Conservation (phyloP, 2,888 invertebrate genomes). For the Polymixis flavicincta region DNA sequence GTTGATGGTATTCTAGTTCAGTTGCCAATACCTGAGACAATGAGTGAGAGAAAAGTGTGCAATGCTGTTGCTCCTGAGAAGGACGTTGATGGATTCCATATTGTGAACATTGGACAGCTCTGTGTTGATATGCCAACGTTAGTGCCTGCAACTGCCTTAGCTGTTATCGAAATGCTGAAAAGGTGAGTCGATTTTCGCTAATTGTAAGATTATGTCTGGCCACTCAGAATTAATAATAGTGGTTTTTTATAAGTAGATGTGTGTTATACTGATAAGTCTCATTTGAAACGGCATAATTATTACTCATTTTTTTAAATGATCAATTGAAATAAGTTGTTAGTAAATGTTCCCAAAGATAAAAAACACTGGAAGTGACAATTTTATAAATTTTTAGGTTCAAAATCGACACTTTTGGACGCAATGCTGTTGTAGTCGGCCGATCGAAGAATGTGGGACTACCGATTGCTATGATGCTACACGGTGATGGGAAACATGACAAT, state of each 20-base stretch:
- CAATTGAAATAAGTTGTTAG: neutral
- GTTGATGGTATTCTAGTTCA: constrained; percentile 97
- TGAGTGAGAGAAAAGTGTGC: constrained; percentile 94
- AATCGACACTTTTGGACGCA: constrained; percentile 95
- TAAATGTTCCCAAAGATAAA: constrained; percentile 11
- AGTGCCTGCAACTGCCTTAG: constrained; percentile 95
- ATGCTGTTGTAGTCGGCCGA: constrained; percentile 96
- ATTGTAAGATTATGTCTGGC: neutral
- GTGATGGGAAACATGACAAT: constrained; percentile 93
- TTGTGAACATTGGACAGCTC: constrained; percentile 95
- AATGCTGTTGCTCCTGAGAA: constrained; percentile 95
- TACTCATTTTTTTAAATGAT: neutral
- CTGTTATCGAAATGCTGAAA: constrained; percentile 93
- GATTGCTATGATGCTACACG: constrained; percentile 95
- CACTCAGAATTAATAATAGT: neutral
- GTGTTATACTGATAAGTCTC: too few species aligned
- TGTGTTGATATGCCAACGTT: constrained; percentile 93
- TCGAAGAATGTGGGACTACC: constrained; percentile 98
- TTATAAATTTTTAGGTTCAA: constrained; percentile 81
- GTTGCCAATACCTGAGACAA: constrained; percentile 94
- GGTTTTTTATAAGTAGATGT: too few species aligned
- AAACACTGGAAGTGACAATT: constrained; percentile 22
- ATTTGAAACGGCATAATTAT: neutral
- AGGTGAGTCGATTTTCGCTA: constrained; percentile 82
- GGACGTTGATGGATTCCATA: constrained; percentile 98